Evolutionary conservation across 2,888 invertebrate genomes (phyloP), one percentile per base, ranked within the genome.

Genomic region (Philereme vetulata): DNA sequence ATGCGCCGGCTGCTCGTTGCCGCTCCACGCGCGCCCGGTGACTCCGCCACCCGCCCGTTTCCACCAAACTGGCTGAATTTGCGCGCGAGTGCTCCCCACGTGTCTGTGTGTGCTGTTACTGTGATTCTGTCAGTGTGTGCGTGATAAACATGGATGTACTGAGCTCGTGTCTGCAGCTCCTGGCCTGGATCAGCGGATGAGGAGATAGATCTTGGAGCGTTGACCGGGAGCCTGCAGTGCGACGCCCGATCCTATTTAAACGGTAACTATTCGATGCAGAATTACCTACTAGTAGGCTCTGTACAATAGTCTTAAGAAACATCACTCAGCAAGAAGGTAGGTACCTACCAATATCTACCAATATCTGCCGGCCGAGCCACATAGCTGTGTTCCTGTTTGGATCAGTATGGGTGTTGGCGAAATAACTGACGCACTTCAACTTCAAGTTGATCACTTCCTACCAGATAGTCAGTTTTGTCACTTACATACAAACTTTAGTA

Each of bases 181-280:
- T 74, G 76, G 75, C 74, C 68, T 74, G 76, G 75, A 71, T 8
- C 35, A 35, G 73, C 72, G 76, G 78, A 77, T 77, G 74, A 77
- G 71, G 75, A 80, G 80, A 81, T 79, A 76, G 68, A 76, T 77
- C 76, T 71, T 78, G 78, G 86, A 80, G 83, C 86, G 84, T 85
- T 84, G 88, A 85, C 85, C 86, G 86, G 79, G 73, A 70, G 80
- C 81, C 71, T 77, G 80, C 81, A 72, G 83, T 77, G 77, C 80
- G 76, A 76, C 77, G 81, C 72, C 77, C 76, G 74, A 50, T 65
- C 67, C 67, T 76, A 72, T 75, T 75, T 74, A 74, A 78, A 81
- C 80, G 85, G 85, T 85, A 83, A 85, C 82, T 82, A 81, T 77
- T 74, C 69, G 66, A 68, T 71, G 60, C 65, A 62, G 60, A 57